Base-by-base conservation (phyloP, 1,140 invertebrate genomes). In the Glossosoma conforme region DNA sequence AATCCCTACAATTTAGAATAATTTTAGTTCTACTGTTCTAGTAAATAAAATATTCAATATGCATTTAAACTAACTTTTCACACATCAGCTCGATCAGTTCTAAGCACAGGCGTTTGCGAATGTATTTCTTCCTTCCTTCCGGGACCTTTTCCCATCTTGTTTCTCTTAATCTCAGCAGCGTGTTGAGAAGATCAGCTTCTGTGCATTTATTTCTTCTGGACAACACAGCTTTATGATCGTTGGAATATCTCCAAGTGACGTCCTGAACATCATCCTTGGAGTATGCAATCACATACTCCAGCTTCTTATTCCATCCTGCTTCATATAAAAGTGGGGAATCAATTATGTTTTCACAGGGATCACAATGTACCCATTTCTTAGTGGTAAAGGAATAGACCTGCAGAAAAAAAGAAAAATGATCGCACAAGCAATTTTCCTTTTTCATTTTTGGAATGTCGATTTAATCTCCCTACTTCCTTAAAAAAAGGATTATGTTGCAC, bases 201-300 rank as follows among this genome's bases (percentile, higher is more conserved):
- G 69, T 56, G 60, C 82, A 86, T 20, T 70, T 58, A 15, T 57
- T 77, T 64, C 84, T 69, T 46, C 82, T 67, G 2, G 60, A 61
- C 47, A 78, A 59, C 3, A 84, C 72, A 11, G 69, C 63, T 42
- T 77, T 65, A 60, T 82, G 85, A 47, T 95, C 70, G 21, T 69
- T 73, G 0, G 86, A 84, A 65, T 99, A 99, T 44, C 94, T 74
- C 93, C 93, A 98, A 1, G 94, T 97, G 2, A 98, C 94, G 74
- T 99, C 97, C 63, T 93, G 89, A 20, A 97, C 74, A 65, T 98
- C 93, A 64, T 97, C 89, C 28, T 77, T 76, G 0, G 92, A 93
- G 64, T 87, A 88, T 0, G 89, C 96, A 44, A 99, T 78, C 2
- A 98, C 74, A 67, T 98, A 98, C 1, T 77, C 77, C 4, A 98